A percentile compares a stretch with the other conserved stretches of the same genome.
These are phyloP conservation scores for Scaptomyza cyrtandrae DNA, from an alignment of 2,888 invertebrate species.

Conservation along the genomic window DNA sequence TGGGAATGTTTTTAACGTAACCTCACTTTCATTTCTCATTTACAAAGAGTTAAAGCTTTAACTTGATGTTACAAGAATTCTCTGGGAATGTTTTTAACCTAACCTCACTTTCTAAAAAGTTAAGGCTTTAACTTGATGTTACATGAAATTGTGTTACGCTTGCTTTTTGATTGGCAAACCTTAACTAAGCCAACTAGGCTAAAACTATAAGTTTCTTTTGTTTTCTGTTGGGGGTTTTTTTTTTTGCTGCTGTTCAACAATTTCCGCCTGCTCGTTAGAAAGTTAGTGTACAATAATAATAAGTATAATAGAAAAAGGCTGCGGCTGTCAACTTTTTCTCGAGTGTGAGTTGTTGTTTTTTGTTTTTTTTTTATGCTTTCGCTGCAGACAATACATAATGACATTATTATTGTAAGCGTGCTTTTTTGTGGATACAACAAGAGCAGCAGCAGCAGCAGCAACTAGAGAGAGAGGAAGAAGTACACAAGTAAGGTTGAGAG, in stretches of 20 bases:
- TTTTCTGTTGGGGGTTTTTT: no score
- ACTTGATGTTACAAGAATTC: background rate
- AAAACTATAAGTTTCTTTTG: constrained; percentile 1
- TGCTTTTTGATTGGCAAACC: background rate
- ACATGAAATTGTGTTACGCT: background rate
- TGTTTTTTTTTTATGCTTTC: constrained; percentile 17
- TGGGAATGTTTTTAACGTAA: background rate
- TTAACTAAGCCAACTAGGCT: background rate
- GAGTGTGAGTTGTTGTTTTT: background rate
- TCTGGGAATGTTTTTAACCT: background rate
- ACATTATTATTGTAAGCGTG: constrained; percentile 78
- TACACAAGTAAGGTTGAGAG: background rate
- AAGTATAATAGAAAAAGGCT: constrained; percentile 49
- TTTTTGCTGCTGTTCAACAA: constrained; percentile 15
- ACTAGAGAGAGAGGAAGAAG: constrained; percentile 3
- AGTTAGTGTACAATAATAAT: constrained; percentile 60
- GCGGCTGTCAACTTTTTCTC: constrained; percentile 41
- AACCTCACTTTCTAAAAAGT: background rate
- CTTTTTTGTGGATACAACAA: constrained; percentile 79
- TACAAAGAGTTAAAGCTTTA: background rate
- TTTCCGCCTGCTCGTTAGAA: constrained; percentile 67
- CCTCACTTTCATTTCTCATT: background rate
- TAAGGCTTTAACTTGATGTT: no score
- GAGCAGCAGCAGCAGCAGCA: constrained; percentile 41
- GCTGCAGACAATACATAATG: constrained; percentile 55